Evolutionary conservation across 2,888 invertebrate genomes (phyloP).

Genomic region (Alitta virens): DNA sequence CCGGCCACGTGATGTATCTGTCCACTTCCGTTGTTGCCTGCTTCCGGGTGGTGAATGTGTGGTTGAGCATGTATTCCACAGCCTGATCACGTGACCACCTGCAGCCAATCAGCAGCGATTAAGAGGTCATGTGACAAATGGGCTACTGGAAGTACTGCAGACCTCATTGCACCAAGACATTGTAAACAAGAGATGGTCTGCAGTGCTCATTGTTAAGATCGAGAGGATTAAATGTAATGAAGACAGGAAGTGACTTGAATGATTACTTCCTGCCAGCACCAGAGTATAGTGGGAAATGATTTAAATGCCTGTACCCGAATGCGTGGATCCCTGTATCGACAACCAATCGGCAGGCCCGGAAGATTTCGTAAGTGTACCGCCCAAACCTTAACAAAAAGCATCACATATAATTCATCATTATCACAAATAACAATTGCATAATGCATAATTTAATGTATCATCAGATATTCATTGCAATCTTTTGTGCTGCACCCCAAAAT

Average conservation of each 20-base stretch:
- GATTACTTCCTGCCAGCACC: too few species aligned
- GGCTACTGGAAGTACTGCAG: too few species aligned
- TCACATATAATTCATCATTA: not conserved
- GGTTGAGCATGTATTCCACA: slow-evolving; percentile 41
- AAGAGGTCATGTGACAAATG: too few species aligned
- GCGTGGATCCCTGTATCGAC: slow-evolving; percentile 56
- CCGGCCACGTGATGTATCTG: slow-evolving; percentile 53
- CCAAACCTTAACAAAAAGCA: slow-evolving; percentile 38
- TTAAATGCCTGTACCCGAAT: slow-evolving; percentile 31
- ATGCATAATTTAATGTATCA: too few species aligned
- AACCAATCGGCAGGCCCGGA: slow-evolving; percentile 51
- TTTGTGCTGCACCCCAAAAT: too few species aligned
- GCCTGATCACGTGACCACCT: slow-evolving; percentile 47
- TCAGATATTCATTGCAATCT: too few species aligned
- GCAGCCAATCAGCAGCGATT: slow-evolving; percentile 4
- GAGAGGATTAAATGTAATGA: too few species aligned
- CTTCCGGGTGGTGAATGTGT: slow-evolving; percentile 30
- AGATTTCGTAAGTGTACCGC: slow-evolving; percentile 45
- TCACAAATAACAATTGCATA: too few species aligned
- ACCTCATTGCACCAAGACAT: too few species aligned
- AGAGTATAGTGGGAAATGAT: too few species aligned
- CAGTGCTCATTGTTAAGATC: too few species aligned
- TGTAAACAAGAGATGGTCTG: too few species aligned
- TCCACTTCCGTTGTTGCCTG: slow-evolving; percentile 41
- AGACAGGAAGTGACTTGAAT: not conserved